Conservation (phyloP, 1,140 invertebrate genomes). For the Drosophila grimshawi region DNA sequence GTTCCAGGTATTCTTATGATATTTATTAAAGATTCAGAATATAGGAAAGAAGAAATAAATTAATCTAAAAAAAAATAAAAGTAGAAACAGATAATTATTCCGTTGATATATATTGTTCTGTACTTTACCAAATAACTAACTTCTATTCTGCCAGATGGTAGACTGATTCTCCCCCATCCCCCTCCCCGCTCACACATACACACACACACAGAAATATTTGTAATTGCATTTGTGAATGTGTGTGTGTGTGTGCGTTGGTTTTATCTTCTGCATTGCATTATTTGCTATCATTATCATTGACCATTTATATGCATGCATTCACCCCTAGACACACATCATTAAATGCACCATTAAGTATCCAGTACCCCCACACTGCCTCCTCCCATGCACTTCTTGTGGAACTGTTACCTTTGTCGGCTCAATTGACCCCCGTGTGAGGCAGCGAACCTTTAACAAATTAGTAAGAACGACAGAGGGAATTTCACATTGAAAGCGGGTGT, state of each 20-base stretch:
- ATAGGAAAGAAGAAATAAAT: no score
- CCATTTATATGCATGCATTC: conserved; percentile 10
- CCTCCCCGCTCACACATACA: neutral
- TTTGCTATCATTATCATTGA: conserved; percentile 42
- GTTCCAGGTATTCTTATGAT: no score
- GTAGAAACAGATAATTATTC: no score
- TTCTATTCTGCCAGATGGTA: conserved; percentile 8
- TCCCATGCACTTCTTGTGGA: neutral
- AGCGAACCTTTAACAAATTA: conserved; percentile 41
- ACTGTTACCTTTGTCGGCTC: conserved; percentile 59
- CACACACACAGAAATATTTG: neutral
- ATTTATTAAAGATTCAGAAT: no score
- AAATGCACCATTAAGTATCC: conserved; percentile 34
- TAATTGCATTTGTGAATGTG: neutral
- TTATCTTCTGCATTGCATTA: conserved; percentile 25
- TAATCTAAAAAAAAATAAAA: no score
- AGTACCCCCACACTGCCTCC: neutral
- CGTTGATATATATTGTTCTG: neutral
- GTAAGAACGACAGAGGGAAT: conserved; percentile 23
- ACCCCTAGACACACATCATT: conserved; percentile 44
- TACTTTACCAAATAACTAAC: no score
- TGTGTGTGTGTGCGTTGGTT: neutral
- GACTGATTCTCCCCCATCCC: neutral
- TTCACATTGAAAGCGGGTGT: conserved; percentile 44
- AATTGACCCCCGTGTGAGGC: conserved; percentile 15